phyloP scores from a whole-genome alignment of 2,888 invertebrate species.

The Diaperis boleti region DNA sequence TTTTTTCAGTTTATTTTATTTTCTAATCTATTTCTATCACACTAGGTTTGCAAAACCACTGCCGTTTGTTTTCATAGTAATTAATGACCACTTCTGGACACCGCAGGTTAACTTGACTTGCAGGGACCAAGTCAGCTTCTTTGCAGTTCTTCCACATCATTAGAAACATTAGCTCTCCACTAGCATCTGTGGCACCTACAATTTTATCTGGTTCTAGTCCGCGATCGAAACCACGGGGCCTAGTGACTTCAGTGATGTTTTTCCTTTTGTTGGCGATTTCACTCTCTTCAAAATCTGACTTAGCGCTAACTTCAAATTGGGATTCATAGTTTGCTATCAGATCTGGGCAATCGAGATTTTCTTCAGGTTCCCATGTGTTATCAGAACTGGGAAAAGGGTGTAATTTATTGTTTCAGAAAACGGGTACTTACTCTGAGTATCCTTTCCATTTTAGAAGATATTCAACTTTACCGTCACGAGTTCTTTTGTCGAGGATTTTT shows the following conservation, averaged over 20 bases:
- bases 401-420: constrained; percentile 5
- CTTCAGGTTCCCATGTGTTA: constrained; percentile 90
- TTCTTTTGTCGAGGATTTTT: constrained; percentile 78
- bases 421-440: constrained; percentile 70
- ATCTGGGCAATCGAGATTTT: constrained; percentile 81
- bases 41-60: constrained; percentile 59
- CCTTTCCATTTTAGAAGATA: constrained; percentile 77
- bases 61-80: constrained; percentile 72
- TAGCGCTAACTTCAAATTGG: constrained; percentile 49
- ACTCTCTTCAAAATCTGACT: constrained; percentile 16
- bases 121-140: constrained; percentile 75
- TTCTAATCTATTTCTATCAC: constrained; percentile 58
- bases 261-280: constrained; percentile 44
- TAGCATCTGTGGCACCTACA: constrained; percentile 90
- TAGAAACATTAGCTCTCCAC: constrained; percentile 88
- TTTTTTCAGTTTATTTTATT: neutral
- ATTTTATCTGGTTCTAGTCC: constrained; percentile 87
- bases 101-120: constrained; percentile 72
- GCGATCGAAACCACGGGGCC: constrained; percentile 81
- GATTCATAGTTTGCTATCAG: constrained; percentile 70
- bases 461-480: constrained; percentile 77
- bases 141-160: constrained; percentile 85
- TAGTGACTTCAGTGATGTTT: constrained; percentile 63
- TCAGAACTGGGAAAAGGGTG: constrained; percentile 63
- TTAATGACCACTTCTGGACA: constrained; percentile 74